These are phyloP conservation scores for Dolichotis patagonum DNA, from an alignment of 2,113 vertebrate genomes.

Conservation along the genomic window DNA sequence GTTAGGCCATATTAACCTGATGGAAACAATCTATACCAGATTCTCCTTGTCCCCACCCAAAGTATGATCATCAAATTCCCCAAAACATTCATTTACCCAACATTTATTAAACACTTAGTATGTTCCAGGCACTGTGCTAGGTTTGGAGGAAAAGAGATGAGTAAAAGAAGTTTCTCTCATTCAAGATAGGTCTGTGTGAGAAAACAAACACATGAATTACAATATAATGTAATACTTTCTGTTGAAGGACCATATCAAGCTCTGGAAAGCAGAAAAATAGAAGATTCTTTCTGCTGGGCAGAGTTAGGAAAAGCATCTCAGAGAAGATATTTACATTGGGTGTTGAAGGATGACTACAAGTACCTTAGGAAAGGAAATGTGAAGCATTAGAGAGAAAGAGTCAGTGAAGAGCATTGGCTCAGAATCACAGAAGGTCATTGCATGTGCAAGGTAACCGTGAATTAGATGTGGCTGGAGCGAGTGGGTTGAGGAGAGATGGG, in stretches of 20 bases:
- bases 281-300: neutral
- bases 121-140: neutral
- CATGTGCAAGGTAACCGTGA: neutral
- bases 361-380: neutral
- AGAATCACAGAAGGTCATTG: neutral
- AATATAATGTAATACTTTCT: neutral
- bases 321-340: neutral
- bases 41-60: neutral
- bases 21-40: neutral
- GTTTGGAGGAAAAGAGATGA: neutral
- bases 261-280: neutral
- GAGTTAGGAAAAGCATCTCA: neutral
- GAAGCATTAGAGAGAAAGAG: neutral
- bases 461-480: neutral
- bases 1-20: neutral
- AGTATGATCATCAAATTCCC: neutral
- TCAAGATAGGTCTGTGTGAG: neutral
- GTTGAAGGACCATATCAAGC: neutral
- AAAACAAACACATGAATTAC: neutral
- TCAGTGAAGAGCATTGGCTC: neutral
- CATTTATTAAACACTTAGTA: neutral
- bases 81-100: neutral
- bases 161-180: neutral
- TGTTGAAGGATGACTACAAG: neutral
- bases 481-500: neutral